phyloP scores from a whole-genome alignment of 2,113 vertebrate genomes.

The Mugil cephalus region DNA sequence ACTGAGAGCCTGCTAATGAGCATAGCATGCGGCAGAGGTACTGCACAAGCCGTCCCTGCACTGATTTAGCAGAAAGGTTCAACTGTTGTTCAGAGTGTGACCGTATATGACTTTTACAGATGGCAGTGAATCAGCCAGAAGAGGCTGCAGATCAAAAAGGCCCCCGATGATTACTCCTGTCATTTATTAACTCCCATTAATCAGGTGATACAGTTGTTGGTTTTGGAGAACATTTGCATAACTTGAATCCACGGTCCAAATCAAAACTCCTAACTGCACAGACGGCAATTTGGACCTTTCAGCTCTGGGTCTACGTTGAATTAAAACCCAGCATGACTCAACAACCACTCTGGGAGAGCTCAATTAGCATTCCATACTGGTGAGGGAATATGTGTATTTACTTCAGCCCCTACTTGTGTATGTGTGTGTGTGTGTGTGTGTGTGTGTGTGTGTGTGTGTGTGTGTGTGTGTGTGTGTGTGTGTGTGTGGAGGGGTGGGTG shows the following conservation, averaged over 20 bases:
- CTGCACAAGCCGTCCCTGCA: neutral
- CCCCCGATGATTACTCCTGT: constrained; percentile 13
- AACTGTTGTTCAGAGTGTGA: constrained; percentile 1
- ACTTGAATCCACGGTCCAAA: neutral
- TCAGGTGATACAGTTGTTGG: constrained; percentile 28
- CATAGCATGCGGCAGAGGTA: neutral
- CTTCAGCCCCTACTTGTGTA: constrained; percentile 7
- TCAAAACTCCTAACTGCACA: constrained; percentile 1
- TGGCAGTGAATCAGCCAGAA: neutral
- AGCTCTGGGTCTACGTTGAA: constrained; percentile 5
- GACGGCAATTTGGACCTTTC: constrained; percentile 13
- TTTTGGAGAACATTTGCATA: constrained; percentile 25
- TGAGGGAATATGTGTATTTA: constrained; percentile 51
- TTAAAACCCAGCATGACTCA: constrained; percentile 39
- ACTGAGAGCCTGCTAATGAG: neutral
- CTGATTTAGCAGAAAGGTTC: neutral
- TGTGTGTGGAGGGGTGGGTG: neutral
- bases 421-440: constrained; percentile 15
- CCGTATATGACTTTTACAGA: neutral
- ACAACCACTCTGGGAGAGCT: constrained; percentile 34
- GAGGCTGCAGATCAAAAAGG: constrained; percentile 11
- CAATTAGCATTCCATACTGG: constrained; percentile 56
- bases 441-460: constrained; percentile 9
- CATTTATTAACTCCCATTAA: constrained; percentile 23
- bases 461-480: constrained; percentile 19